These are phyloP conservation scores for Camarhynchus parvulus DNA, from an alignment of 2,113 vertebrate genomes.

Conservation along the genomic window DNA sequence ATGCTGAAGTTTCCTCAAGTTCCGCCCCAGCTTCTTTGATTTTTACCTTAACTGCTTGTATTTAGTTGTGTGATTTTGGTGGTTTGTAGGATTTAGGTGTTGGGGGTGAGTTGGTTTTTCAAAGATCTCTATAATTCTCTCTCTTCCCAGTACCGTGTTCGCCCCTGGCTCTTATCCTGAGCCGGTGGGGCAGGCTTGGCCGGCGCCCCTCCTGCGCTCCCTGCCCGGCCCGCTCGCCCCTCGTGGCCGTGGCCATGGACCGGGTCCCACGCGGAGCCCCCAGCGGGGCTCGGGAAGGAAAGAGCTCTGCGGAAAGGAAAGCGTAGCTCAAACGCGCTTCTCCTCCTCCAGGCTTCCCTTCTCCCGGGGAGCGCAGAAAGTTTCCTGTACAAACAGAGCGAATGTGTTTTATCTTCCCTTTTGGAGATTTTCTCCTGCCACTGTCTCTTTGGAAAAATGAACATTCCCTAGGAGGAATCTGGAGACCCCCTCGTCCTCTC, in stretches of 20 bases:
- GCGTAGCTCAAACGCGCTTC: fast-evolving
- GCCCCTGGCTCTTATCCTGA: background rate
- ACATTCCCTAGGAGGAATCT: background rate
- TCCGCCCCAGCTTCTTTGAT: background rate
- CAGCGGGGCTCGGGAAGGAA: no score
- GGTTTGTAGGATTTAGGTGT: background rate
- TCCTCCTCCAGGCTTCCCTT: background rate
- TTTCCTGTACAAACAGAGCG: background rate
- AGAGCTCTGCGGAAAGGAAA: background rate
- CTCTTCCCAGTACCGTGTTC: background rate
- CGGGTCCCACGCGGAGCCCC: background rate
- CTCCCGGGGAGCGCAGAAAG: background rate
- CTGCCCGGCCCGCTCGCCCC: no score
- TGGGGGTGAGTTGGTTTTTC: background rate
- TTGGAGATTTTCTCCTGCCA: no score
- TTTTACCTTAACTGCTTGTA: background rate
- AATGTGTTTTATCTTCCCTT: background rate
- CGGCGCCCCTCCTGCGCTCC: fast-evolving
- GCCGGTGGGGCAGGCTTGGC: no score
- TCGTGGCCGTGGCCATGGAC: background rate
- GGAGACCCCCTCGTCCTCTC: background rate
- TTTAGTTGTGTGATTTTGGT: background rate
- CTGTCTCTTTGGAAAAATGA: background rate
- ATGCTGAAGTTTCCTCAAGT: background rate
- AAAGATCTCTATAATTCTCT: background rate